Evolutionary conservation across 2,888 invertebrate species (phyloP).

Genomic region (Sclerodermus sp.): DNA sequence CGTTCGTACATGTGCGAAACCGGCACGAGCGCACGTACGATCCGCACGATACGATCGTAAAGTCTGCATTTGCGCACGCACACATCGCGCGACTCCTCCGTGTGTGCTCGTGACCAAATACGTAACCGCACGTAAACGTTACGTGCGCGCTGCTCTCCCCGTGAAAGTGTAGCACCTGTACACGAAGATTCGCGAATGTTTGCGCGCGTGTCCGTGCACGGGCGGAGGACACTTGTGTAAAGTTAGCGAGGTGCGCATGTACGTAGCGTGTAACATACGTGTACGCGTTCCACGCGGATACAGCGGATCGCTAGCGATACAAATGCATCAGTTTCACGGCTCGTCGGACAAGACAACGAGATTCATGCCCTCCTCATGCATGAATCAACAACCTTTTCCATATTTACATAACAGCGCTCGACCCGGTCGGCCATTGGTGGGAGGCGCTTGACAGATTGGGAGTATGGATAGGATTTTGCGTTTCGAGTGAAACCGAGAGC

Average conservation of each 20-base stretch:
- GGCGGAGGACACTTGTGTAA: not conserved
- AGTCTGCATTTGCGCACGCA: slow-evolving; percentile 17
- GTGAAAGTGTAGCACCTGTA: too few species aligned
- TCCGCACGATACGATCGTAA: slow-evolving; percentile 25
- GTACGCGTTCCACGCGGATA: slow-evolving; percentile 9
- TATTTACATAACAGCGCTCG: slow-evolving; percentile 54
- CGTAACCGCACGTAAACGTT: too few species aligned
- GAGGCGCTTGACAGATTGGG: slow-evolving; percentile 51
- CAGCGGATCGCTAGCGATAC: slow-evolving; percentile 39
- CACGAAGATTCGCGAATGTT: too few species aligned
- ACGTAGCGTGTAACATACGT: slow-evolving; percentile 15
- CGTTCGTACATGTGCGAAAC: slow-evolving; percentile 22
- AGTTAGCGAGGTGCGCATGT: not conserved
- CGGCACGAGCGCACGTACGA: slow-evolving; percentile 1
- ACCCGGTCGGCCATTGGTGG: slow-evolving; percentile 29
- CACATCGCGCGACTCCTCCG: too few species aligned
- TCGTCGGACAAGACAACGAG: slow-evolving; percentile 53
- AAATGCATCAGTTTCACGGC: slow-evolving; percentile 57
- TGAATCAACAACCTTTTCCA: slow-evolving; percentile 56
- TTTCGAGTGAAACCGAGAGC: slow-evolving; percentile 32
- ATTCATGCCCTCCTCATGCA: slow-evolving; percentile 52
- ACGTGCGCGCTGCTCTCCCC: too few species aligned
- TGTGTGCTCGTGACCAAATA: too few species aligned
- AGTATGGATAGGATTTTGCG: slow-evolving; percentile 43
- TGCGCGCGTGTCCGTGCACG: too few species aligned